phyloP scores from a whole-genome alignment of 2,797 vertebrate genomes.

The Sebastes itinus region DNA sequence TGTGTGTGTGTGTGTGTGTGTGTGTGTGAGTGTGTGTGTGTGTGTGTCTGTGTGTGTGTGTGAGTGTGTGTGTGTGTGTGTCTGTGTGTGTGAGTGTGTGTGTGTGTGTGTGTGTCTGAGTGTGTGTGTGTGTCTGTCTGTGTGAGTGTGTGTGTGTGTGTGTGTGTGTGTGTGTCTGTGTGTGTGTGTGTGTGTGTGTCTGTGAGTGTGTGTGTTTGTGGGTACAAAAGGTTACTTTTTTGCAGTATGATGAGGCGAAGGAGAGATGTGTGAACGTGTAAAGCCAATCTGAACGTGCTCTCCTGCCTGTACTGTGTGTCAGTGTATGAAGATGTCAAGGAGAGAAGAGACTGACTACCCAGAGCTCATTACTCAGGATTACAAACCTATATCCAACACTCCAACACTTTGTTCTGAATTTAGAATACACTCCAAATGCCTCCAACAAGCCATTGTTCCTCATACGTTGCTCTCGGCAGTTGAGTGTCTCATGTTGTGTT shows the following conservation, averaged over 20 bases:
- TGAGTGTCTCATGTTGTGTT: background rate
- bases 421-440: conserved; percentile 17
- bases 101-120: too few relatives aligned
- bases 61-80: too few relatives aligned
- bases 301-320: background rate
- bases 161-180: background rate
- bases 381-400: conserved; percentile 15
- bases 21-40: conserved; percentile 11
- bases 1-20: background rate
- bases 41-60: background rate
- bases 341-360: conserved; percentile 24
- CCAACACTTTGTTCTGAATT: conserved; percentile 35
- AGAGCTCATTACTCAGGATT: conserved; percentile 48
- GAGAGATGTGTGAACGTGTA: conserved; percentile 34
- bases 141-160: too few relatives aligned
- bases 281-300: conserved; percentile 19
- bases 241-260: conserved; percentile 3
- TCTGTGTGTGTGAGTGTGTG: rapidly evolving
- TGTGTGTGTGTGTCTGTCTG: too few relatives aligned
- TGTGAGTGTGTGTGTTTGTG: background rate
- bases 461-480: background rate
- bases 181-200: background rate
- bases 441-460: background rate
- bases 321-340: conserved; percentile 25
- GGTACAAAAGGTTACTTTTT: background rate